Conservation (phyloP, 2,888 invertebrate genomes). For the Prosopocoilus inquinatus region DNA sequence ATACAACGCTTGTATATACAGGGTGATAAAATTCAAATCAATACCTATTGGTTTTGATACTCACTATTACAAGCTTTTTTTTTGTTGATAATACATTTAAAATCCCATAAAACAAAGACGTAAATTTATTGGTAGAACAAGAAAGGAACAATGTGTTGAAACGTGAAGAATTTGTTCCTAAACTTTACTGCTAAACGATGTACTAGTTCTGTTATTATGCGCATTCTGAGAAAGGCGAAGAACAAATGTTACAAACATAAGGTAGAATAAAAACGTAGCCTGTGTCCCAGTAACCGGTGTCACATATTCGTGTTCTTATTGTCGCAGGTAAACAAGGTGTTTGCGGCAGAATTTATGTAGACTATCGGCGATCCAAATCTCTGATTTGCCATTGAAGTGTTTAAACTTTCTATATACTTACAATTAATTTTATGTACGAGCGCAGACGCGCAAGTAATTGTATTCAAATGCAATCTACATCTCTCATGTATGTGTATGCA, state of each 20-base stretch:
- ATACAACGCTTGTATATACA: too few relatives aligned
- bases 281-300: conserved; percentile 38
- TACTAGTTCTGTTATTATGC: too few relatives aligned
- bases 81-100: too few relatives aligned
- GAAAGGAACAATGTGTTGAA: too few relatives aligned
- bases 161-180: too few relatives aligned
- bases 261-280: conserved; percentile 23
- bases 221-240: conserved; percentile 6
- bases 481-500: conserved; percentile 13
- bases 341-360: conserved; percentile 48
- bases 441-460: conserved; percentile 47
- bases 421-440: conserved; percentile 51
- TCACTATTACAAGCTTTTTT: too few relatives aligned
- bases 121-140: too few relatives aligned
- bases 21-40: too few relatives aligned
- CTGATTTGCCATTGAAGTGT: conserved; percentile 52
- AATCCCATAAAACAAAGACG: too few relatives aligned
- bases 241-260: conserved; percentile 7
- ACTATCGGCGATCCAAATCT: conserved; percentile 50
- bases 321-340: conserved; percentile 48
- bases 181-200: too few relatives aligned
- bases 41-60: too few relatives aligned
- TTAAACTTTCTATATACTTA: conserved; percentile 51
- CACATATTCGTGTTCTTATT: conserved; percentile 39
- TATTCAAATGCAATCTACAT: conserved; percentile 45